Evolutionary conservation across 1,140 invertebrate species (phyloP), one percentile per base, ranked within the genome.

Genomic region (Octopus sinensis): DNA sequence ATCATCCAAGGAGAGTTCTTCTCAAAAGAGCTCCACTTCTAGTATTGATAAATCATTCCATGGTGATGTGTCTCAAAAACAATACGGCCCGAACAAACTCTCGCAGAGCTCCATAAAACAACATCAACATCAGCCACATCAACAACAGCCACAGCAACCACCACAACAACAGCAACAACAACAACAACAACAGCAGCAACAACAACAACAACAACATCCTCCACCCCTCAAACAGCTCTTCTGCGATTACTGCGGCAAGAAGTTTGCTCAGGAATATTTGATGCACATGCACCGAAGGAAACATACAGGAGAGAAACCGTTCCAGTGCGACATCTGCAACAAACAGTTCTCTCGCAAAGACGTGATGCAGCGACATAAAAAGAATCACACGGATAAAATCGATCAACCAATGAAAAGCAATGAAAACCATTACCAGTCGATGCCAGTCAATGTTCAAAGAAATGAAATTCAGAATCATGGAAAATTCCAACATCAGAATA

Each of bases 271-370:
- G 62, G 85, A 84, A 51, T 84, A 83, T 73, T 85, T 86, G 54
- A 83, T 89, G 51, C 83, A 86, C 54, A 83, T 84, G n/a, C 91
- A 92, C 82, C 85, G 85, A 80, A 51, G 87, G 43, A 86, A 87
- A 56, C 91, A 92, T 68, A 52, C 79, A 71, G 79, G 79, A 7
- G 79, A 80, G n/a, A 62, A 71, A 68, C 54, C 54, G 9, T 80
- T 68, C 30, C 54, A 54, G 56, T 80, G 79, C 43, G 79, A 80
- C 52, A 68, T 68, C 54, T 80, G 79, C 62, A 9, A 85, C 53
- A 91, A 99, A 73, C n/a, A 56, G 0, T 98, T 98, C 89, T 97
- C 97, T 0, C 92, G 97, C 6, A 97, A 96, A 17, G 97, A 97
- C 0, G 98, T 98, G 90, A 90, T 98, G 76, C 98, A 96, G 0